A percentile compares a stretch with the other conserved stretches of the same genome.
Evolutionary conservation across 2,797 vertebrate species (phyloP).

Genomic region (Vespertilio murinus): DNA sequence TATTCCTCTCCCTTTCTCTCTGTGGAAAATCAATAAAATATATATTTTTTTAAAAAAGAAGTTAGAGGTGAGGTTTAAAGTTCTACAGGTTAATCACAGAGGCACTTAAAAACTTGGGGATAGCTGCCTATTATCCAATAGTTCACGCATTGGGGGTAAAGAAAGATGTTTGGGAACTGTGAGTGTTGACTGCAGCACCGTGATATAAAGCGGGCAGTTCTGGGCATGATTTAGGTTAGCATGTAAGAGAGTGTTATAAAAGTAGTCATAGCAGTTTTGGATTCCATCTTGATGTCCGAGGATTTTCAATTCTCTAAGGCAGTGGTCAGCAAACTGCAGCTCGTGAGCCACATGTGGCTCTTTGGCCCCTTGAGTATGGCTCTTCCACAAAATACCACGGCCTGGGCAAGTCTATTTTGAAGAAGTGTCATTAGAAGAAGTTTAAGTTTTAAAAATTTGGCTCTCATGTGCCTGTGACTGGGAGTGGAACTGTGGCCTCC

Average conservation of each 20-base stretch:
- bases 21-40: too few species aligned
- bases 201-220: not conserved
- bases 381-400: too few species aligned
- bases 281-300: conserved; percentile 7
- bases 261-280: not conserved
- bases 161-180: not conserved
- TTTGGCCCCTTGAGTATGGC: too few species aligned
- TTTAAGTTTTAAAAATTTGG: too few species aligned
- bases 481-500: too few species aligned
- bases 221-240: not conserved
- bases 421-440: too few species aligned
- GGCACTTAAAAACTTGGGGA: not conserved
- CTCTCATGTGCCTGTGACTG: too few species aligned
- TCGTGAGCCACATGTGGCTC: too few species aligned
- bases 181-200: not conserved
- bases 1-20: too few species aligned
- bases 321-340: not conserved
- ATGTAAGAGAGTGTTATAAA: not conserved
- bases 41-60: too few species aligned
- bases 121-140: not conserved
- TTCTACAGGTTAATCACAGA: not conserved
- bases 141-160: not conserved
- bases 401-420: too few species aligned
- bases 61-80: not conserved
- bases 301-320: conserved; percentile 25